Percentiles rank a stretch among this genome's conserved stretches.
Conservation (phyloP, 2,888 invertebrate genomes). For the Halictus ligatus region DNA sequence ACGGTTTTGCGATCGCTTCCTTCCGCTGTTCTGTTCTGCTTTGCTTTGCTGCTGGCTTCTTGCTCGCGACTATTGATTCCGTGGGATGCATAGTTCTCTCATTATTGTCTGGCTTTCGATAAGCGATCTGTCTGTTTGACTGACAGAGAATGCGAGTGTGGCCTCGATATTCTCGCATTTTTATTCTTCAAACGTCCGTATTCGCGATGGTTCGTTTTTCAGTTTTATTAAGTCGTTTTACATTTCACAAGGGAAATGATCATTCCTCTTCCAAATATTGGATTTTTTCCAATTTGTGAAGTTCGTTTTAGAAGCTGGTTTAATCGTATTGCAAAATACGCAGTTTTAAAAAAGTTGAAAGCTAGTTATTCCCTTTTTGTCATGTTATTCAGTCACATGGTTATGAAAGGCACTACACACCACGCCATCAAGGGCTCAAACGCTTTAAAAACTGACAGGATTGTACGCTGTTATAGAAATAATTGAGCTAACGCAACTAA, state of each 20-base stretch:
- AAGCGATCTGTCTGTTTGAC: not conserved
- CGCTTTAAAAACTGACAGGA: not conserved
- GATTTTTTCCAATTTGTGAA: not conserved
- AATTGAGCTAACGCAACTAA: too few species aligned
- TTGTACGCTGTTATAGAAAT: not conserved
- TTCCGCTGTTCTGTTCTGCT: not conserved
- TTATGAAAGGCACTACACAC: not conserved
- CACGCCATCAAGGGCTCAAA: not conserved
- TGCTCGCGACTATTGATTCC: not conserved
- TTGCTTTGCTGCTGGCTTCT: not conserved
- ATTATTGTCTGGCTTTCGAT: not conserved
- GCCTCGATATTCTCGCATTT: not conserved
- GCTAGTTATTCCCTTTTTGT: not conserved
- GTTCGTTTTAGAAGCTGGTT: not conserved
- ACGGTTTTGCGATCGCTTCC: not conserved
- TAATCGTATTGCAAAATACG: not conserved
- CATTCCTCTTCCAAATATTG: not conserved
- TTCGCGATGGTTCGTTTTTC: not conserved
- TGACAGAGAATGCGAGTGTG: not conserved
- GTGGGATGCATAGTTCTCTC: not conserved
- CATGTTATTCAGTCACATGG: not conserved
- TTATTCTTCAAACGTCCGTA: not conserved
- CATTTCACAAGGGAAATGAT: not conserved
- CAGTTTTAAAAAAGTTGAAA: not conserved
- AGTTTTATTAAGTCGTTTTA: not conserved